phyloP scores from a whole-genome alignment of 2,113 vertebrate species.

The Rhinopomastus cyanomelas region DNA sequence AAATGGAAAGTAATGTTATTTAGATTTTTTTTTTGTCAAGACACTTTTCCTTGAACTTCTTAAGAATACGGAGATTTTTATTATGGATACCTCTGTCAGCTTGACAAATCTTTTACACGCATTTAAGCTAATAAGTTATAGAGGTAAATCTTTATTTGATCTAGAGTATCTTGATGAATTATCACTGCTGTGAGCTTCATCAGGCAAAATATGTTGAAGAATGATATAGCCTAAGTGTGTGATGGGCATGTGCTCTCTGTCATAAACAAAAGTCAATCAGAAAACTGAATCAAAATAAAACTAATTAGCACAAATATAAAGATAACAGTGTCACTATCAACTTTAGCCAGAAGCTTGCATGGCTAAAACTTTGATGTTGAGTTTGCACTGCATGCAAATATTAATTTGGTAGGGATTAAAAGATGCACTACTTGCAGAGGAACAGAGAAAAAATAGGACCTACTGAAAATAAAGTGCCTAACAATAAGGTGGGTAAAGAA shows the following conservation, averaged over 20 bases:
- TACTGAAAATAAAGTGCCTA: background rate
- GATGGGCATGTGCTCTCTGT: background rate
- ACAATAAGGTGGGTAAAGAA: background rate
- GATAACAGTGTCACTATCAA: background rate
- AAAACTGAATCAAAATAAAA: background rate
- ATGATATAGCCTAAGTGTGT: background rate
- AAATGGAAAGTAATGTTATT: background rate
- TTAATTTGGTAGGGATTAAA: background rate
- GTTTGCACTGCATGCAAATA: background rate
- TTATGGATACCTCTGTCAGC: background rate
- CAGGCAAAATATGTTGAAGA: background rate
- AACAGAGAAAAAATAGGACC: background rate
- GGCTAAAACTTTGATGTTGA: background rate
- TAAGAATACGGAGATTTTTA: background rate
- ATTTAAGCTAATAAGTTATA: background rate
- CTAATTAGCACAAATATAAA: background rate
- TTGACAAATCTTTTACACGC: background rate
- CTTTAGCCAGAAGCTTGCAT: background rate
- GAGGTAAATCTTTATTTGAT: background rate
- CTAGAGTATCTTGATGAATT: background rate
- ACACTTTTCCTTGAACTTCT: background rate
- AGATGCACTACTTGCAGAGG: background rate
- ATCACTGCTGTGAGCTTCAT: background rate
- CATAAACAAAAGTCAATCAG: background rate
- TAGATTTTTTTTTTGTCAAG: background rate